Conservation (phyloP, 2,888 invertebrate species). For the Agonopterix arenella region DNA sequence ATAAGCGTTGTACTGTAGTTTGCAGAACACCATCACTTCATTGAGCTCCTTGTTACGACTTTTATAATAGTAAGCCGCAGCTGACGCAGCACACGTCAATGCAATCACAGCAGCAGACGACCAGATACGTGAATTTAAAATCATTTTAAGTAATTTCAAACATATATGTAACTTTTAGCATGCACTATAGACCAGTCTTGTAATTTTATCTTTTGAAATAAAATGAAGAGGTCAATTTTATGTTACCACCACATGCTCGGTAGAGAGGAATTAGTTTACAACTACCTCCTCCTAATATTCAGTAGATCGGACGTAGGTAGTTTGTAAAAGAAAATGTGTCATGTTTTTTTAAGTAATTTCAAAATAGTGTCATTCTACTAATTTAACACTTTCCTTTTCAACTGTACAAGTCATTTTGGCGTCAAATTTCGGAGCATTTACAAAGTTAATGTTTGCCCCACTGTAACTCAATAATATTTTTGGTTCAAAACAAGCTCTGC, state of each 20-base stretch:
- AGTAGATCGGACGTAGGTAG: background rate
- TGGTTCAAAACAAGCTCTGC: too few relatives aligned
- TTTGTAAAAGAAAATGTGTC: background rate
- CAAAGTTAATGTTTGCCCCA: too few relatives aligned
- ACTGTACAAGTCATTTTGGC: background rate
- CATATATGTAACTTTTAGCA: conserved; percentile 42
- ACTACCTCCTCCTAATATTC: conserved; percentile 43
- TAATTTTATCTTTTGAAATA: conserved; percentile 50
- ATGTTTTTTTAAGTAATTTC: background rate
- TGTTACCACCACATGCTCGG: conserved; percentile 22
- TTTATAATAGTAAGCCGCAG: conserved; percentile 61
- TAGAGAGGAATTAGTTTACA: conserved; percentile 15
- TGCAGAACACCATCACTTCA: conserved; percentile 72
- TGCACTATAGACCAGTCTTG: conserved; percentile 36
- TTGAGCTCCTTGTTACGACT: conserved; percentile 52
- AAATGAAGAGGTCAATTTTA: conserved; percentile 48
- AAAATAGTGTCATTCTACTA: background rate
- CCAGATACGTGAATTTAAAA: conserved; percentile 49
- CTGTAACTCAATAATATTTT: too few relatives aligned
- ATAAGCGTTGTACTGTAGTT: conserved; percentile 61
- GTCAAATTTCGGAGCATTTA: background rate
- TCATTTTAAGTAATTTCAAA: conserved; percentile 60
- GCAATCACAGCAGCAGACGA: conserved; percentile 60
- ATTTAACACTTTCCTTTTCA: background rate
- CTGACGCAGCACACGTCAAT: conserved; percentile 58